A percentile compares a stretch with the other conserved stretches of the same genome.
Conservation (phyloP, 1,140 invertebrate genomes). For the Venustaconcha ellipsiformis region DNA sequence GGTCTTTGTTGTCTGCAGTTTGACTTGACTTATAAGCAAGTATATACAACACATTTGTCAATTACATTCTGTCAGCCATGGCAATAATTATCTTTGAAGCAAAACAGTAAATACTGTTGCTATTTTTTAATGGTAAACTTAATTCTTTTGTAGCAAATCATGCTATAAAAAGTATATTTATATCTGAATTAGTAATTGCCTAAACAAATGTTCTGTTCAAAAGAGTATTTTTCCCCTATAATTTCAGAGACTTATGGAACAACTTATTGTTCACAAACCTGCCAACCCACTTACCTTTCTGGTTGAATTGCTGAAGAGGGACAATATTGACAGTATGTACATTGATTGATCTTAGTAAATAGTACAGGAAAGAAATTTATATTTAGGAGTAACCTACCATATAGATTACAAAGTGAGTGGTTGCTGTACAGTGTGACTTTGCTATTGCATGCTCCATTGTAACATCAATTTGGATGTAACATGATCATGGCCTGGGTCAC, state of each 20-base stretch:
- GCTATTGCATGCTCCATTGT: too few relatives aligned
- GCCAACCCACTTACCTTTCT: constrained; percentile 64
- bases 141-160: too few relatives aligned
- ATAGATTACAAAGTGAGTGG: neutral
- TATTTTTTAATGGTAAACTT: neutral
- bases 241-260: constrained; percentile 62
- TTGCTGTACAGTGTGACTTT: too few relatives aligned
- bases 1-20: too few relatives aligned
- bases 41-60: too few relatives aligned
- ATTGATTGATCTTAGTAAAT: neutral
- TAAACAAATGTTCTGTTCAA: too few relatives aligned
- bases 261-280: constrained; percentile 65
- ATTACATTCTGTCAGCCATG: neutral
- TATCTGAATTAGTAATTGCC: too few relatives aligned
- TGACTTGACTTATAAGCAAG: too few relatives aligned
- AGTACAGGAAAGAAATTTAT: neutral
- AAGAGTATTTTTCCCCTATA: constrained; percentile 1
- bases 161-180: too few relatives aligned
- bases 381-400: neutral
- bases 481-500: too few relatives aligned
- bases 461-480: too few relatives aligned
- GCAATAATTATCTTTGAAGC: neutral
- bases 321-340: constrained; percentile 64
- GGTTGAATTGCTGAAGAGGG: constrained; percentile 64
- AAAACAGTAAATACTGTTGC: constrained; percentile 10